Evolutionary conservation across 2,113 vertebrate species (phyloP).

Genomic region (Oryzias woworae): DNA sequence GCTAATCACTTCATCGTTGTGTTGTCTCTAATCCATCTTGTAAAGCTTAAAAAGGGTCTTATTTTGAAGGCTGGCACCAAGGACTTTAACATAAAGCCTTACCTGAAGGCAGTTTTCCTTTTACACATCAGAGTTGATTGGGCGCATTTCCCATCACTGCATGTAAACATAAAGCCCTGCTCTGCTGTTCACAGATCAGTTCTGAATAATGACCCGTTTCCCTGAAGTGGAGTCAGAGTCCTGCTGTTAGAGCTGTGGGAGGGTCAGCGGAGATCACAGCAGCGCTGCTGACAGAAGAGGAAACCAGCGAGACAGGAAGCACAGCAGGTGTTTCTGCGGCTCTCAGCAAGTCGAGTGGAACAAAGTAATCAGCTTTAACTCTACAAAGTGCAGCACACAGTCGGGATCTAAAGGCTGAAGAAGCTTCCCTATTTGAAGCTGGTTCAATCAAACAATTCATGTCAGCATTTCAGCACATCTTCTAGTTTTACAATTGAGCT

Average conservation of each 20-base stretch:
- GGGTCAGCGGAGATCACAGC: slow-evolving; percentile 16
- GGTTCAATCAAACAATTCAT: neutral
- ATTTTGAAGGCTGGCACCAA: no score
- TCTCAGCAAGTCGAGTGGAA: neutral
- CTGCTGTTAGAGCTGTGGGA: slow-evolving; percentile 26
- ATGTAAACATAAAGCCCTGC: slow-evolving; percentile 16
- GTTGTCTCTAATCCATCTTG: no score
- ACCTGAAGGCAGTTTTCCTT: no score
- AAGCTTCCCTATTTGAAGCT: neutral
- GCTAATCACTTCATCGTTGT: no score
- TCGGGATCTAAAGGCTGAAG: slow-evolving; percentile 1
- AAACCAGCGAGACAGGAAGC: slow-evolving; percentile 25
- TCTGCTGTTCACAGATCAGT: slow-evolving; percentile 2
- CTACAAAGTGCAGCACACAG: slow-evolving; percentile 29
- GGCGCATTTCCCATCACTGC: slow-evolving; percentile 9
- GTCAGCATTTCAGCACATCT: neutral
- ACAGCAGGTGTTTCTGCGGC: slow-evolving; percentile 1
- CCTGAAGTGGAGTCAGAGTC: slow-evolving; percentile 3
- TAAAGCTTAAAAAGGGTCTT: no score
- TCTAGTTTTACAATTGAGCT: neutral
- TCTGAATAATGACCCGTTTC: neutral
- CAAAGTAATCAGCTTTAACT: neutral
- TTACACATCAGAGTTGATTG: neutral
- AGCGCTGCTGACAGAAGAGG: slow-evolving; percentile 5
- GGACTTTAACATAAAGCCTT: no score